Evolutionary conservation across 1,140 invertebrate species (phyloP).

Genomic region (Hermatobates lingyangjiaoensis): DNA sequence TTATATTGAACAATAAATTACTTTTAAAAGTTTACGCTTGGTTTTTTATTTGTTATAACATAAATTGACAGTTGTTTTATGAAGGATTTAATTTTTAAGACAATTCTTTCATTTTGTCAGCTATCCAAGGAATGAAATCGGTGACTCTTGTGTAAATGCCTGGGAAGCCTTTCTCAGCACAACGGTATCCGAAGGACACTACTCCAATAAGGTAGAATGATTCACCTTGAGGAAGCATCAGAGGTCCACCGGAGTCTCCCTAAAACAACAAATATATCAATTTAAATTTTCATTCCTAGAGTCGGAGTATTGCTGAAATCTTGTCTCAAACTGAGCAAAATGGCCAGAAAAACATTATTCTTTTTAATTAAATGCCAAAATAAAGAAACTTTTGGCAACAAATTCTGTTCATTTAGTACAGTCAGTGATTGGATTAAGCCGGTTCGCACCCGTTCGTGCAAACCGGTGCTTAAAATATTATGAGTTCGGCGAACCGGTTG

Average conservation of each 20-base stretch:
- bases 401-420: not conserved
- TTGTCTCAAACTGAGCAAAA: not conserved
- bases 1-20: too few species aligned
- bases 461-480: too few species aligned
- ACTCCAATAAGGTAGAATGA: slow-evolving; percentile 43
- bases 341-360: not conserved
- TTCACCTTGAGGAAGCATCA: slow-evolving; percentile 37
- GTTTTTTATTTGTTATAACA: too few species aligned
- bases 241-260: slow-evolving; percentile 69
- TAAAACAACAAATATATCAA: slow-evolving; percentile 18
- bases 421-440: not conserved
- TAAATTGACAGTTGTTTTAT: too few species aligned
- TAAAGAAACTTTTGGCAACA: not conserved
- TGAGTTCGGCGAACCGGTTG: too few species aligned
- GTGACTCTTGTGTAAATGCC: slow-evolving; percentile 60
- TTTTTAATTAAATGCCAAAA: not conserved
- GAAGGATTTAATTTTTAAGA: too few species aligned
- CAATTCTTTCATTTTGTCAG: not conserved
- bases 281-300: not conserved
- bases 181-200: slow-evolving; percentile 52
- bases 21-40: too few species aligned
- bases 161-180: slow-evolving; percentile 49
- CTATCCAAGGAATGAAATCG: slow-evolving; percentile 39
- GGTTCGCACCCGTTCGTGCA: too few species aligned
- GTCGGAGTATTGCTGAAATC: not conserved